phyloP scores from a whole-genome alignment of 1,140 invertebrate genomes.

The Diorhabda sublineata region DNA sequence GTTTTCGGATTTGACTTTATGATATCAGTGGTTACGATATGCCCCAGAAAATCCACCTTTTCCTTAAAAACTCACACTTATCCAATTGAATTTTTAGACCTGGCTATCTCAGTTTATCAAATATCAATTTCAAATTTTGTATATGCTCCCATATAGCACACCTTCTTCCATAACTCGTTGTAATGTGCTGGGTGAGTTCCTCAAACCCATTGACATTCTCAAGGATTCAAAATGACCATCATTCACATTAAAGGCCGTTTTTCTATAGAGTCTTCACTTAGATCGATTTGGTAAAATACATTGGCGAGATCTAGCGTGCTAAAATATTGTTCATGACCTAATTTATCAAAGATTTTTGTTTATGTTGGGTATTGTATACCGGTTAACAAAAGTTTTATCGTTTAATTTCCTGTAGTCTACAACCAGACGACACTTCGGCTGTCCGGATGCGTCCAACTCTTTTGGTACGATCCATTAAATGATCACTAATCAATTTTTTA shows the following conservation, averaged over 20 bases:
- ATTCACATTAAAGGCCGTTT: slow-evolving; percentile 44
- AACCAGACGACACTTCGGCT: slow-evolving; percentile 22
- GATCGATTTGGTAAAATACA: slow-evolving; percentile 21
- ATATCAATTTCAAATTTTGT: slow-evolving; percentile 12
- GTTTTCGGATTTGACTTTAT: slow-evolving; percentile 31
- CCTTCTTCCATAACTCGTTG: slow-evolving; percentile 21
- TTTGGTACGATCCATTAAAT: slow-evolving; percentile 19
- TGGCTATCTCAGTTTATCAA: slow-evolving; percentile 13
- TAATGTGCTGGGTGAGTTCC: slow-evolving; percentile 17
- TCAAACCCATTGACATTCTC: slow-evolving; percentile 32
- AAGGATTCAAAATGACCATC: slow-evolving; percentile 31
- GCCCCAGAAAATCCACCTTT: slow-evolving; percentile 43
- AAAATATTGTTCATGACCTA: slow-evolving; percentile 43
- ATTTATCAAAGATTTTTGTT: slow-evolving; percentile 40
- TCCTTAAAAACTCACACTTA: slow-evolving; percentile 39
- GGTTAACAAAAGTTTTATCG: slow-evolving; percentile 45
- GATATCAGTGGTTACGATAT: slow-evolving; percentile 29
- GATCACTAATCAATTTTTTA: neutral
- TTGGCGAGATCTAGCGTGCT: slow-evolving; percentile 45
- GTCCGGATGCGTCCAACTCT: slow-evolving; percentile 18
- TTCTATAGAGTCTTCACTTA: slow-evolving; percentile 23
- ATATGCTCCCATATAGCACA: neutral
- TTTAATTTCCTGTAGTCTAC: slow-evolving; percentile 48
- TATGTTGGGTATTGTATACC: slow-evolving; percentile 50
- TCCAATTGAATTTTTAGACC: slow-evolving; percentile 23